phyloP scores from a whole-genome alignment of 2,797 vertebrate species.

The Parambassis ranga region DNA sequence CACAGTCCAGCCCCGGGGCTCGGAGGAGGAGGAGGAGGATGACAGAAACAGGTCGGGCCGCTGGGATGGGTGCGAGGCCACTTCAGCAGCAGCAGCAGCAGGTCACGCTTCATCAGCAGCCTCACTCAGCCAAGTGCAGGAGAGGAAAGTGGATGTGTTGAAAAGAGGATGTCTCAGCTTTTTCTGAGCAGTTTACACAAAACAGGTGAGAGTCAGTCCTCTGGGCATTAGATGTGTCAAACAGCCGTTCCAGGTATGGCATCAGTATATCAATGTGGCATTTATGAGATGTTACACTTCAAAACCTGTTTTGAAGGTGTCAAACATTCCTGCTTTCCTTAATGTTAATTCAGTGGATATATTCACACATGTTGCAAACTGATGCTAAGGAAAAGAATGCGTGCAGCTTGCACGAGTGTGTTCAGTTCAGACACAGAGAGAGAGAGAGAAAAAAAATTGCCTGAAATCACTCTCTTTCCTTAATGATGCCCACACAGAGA shows the following conservation, averaged over 20 bases:
- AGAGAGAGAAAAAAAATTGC: background rate
- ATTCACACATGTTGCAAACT: conserved; percentile 44
- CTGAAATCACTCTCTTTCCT: conserved; percentile 60
- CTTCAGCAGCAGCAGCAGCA: conserved; percentile 41
- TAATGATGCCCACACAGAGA: conserved; percentile 76
- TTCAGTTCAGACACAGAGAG: conserved; percentile 43
- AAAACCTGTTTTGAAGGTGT: conserved; percentile 28
- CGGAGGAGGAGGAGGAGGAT: conserved; percentile 41
- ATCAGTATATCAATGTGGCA: conserved; percentile 25
- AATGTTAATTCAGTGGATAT: conserved; percentile 16
- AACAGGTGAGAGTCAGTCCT: conserved; percentile 20
- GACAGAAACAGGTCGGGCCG: background rate
- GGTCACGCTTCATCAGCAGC: conserved; percentile 55
- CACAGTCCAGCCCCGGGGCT: conserved; percentile 68
- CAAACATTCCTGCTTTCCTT: conserved; percentile 23
- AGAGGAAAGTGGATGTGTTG: conserved; percentile 50
- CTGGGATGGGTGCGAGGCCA: conserved; percentile 45
- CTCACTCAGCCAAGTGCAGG: conserved; percentile 52
- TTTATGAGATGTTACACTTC: conserved; percentile 43
- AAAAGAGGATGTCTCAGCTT: conserved; percentile 58
- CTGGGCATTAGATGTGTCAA: conserved; percentile 7
- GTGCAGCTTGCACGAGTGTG: conserved; percentile 43
- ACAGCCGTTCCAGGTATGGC: conserved; percentile 13
- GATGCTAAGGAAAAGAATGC: conserved; percentile 43
- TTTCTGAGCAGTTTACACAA: conserved; percentile 55